Conservation (phyloP, 2,888 invertebrate species). For the Andrena haemorrhoa region DNA sequence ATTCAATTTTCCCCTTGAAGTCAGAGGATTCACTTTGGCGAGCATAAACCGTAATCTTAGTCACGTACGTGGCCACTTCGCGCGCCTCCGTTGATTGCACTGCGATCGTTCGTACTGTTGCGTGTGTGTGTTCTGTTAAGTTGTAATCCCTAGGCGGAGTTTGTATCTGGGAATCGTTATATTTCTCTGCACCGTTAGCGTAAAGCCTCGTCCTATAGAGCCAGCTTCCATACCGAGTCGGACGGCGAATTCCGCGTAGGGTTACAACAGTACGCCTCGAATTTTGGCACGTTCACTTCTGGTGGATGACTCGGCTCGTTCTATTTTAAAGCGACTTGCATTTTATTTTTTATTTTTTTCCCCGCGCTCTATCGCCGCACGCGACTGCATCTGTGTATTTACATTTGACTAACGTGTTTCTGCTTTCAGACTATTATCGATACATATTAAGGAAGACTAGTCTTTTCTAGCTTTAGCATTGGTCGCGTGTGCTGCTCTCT, state of each 20-base stretch:
- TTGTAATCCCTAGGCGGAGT: constrained; percentile 30
- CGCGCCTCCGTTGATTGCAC: constrained; percentile 22
- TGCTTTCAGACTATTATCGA: constrained; percentile 62
- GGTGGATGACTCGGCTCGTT: constrained; percentile 28
- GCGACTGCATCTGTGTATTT: constrained; percentile 51
- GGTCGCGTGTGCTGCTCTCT: constrained; percentile 69
- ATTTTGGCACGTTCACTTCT: constrained; percentile 31
- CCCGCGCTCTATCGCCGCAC: constrained; percentile 39
- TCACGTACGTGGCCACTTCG: constrained; percentile 21
- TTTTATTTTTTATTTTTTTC: constrained; percentile 30
- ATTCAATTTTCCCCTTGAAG: constrained; percentile 52
- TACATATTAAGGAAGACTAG: constrained; percentile 68
- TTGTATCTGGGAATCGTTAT: not conserved
- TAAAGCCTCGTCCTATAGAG: not conserved
- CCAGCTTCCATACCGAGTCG: not conserved
- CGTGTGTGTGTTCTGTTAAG: constrained; percentile 22
- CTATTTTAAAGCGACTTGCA: constrained; percentile 25
- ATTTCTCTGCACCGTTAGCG: too few relatives aligned
- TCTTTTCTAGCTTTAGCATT: constrained; percentile 72
- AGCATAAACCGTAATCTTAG: constrained; percentile 48
- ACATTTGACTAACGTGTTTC: constrained; percentile 65
- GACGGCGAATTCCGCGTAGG: not conserved
- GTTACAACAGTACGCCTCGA: constrained; percentile 17
- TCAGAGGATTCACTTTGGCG: constrained; percentile 39
- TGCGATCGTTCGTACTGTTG: constrained; percentile 27